Conservation (phyloP, 1,140 invertebrate genomes). For the Lepidurus arcticus region DNA sequence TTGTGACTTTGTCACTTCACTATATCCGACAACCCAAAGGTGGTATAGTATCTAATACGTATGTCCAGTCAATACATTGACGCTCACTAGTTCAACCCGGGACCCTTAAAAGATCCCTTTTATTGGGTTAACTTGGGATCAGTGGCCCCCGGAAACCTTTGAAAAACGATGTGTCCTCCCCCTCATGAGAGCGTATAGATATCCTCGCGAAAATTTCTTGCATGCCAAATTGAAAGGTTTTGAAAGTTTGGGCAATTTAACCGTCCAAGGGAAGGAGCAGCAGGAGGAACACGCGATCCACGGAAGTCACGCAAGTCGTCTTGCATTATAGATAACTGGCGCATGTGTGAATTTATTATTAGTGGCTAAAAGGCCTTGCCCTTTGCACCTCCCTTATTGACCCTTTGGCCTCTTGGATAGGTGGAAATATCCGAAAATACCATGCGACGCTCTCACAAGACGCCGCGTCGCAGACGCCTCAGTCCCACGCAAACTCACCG, state of each 20-base stretch:
- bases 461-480: neutral
- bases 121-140: conserved; percentile 18
- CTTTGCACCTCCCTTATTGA: conserved; percentile 18
- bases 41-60: neutral
- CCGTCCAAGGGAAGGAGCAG: conserved; percentile 5
- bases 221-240: neutral
- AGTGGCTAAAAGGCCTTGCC: conserved; percentile 1
- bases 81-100: neutral
- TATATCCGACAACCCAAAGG: neutral
- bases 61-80: neutral
- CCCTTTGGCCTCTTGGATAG: conserved; percentile 6
- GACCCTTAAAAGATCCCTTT: neutral
- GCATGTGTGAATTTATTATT: conserved; percentile 3
- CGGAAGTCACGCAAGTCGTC: conserved; percentile 12
- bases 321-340: conserved; percentile 3
- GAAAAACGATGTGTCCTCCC: neutral
- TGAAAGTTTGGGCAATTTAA: neutral
- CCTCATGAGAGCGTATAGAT: neutral
- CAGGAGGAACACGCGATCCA: neutral
- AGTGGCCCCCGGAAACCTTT: neutral
- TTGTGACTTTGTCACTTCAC: neutral
- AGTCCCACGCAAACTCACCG: neutral
- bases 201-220: neutral
- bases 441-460: neutral
- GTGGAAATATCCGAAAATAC: neutral